phyloP scores from a whole-genome alignment of 2,888 invertebrate genomes.

The Pachliopta kotzebuea region DNA sequence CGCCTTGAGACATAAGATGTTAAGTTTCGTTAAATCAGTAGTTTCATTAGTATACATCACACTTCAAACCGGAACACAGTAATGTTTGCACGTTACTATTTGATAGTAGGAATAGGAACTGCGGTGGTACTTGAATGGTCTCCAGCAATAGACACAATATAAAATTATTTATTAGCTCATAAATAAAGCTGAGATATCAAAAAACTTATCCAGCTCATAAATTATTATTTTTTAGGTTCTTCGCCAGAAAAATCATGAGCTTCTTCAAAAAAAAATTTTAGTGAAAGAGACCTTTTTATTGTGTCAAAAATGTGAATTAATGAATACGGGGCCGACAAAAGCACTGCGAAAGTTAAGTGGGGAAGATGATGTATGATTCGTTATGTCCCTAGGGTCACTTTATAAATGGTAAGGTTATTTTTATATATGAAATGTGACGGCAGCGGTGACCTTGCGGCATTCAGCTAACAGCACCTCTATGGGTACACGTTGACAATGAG shows the following conservation, averaged over 20 bases:
- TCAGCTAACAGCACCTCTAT: conserved; percentile 9
- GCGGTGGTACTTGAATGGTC: too few species aligned
- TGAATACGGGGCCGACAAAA: conserved; percentile 28
- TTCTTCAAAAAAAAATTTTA: conserved; percentile 14
- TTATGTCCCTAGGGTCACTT: conserved; percentile 27
- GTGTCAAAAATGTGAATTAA: conserved; percentile 27
- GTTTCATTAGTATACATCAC: too few species aligned
- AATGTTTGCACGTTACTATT: too few species aligned
- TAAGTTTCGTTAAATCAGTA: too few species aligned
- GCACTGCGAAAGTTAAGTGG: conserved; percentile 30
- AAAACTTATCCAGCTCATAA: neutral
- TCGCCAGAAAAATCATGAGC: conserved; percentile 17
- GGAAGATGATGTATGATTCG: conserved; percentile 28
- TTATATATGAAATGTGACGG: conserved; percentile 24
- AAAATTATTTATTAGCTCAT: neutral
- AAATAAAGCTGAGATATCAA: neutral
- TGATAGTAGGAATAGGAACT: too few species aligned
- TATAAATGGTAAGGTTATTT: conserved; percentile 25
- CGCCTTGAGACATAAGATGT: too few species aligned
- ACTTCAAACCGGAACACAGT: neutral
- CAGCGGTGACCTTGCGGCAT: conserved; percentile 6
- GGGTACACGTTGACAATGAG: neutral
- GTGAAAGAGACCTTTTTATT: conserved; percentile 27
- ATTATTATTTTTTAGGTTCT: conserved; percentile 13
- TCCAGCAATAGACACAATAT: too few species aligned